Conservation (phyloP, 2,113 vertebrate species). For the Myodes glareolus region DNA sequence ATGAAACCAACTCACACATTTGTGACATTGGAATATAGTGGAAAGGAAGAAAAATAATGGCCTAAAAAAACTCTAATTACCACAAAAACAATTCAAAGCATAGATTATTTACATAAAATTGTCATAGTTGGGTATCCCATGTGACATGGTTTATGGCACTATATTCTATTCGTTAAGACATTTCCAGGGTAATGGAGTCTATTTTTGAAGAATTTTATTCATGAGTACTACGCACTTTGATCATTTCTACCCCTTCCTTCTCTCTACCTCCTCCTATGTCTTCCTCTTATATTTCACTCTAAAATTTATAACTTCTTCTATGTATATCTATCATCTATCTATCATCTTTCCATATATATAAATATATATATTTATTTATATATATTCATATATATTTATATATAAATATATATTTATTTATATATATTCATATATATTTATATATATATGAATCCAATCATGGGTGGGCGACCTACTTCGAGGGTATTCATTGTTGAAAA, state of each 20-base stretch:
- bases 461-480: background rate
- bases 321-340: background rate
- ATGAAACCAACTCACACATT: background rate
- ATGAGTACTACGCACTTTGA: background rate
- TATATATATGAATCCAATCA: background rate
- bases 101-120: slow-evolving; percentile 7
- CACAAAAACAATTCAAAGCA: background rate
- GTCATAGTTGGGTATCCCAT: background rate
- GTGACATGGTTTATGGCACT: background rate
- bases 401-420: too few relatives aligned
- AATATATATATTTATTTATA: too few relatives aligned
- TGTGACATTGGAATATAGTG: background rate
- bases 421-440: too few relatives aligned
- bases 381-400: too few relatives aligned
- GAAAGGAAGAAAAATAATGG: background rate
- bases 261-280: background rate
- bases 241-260: background rate
- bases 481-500: background rate
- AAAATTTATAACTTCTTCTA: background rate
- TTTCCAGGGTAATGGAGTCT: background rate
- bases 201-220: background rate
- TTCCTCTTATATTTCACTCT: background rate
- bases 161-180: background rate
- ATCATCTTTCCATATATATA: background rate
- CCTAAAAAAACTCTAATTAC: background rate